Conservation (phyloP, 2,797 vertebrate species). For the Iguana delicatissima region DNA sequence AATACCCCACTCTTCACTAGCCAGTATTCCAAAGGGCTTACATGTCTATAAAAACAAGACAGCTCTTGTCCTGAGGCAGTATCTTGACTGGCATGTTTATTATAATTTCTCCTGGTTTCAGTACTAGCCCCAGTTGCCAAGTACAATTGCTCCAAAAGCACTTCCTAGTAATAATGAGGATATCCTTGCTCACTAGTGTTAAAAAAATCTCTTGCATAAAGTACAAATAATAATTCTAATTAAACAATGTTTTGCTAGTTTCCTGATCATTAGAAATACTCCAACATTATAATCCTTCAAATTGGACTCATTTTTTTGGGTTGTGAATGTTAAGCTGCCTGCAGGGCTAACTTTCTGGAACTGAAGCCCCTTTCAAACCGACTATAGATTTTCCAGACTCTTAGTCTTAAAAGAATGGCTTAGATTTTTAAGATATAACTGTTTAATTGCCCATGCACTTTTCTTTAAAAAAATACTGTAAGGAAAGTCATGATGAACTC, state of each 20-base stretch:
- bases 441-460: constrained; percentile 13
- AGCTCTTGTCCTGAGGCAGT: neutral
- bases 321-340: constrained; percentile 21
- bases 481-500: neutral
- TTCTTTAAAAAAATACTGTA: constrained; percentile 24
- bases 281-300: constrained; percentile 23
- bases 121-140: neutral
- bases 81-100: neutral
- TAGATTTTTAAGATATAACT: constrained; percentile 16
- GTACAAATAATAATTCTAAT: constrained; percentile 2
- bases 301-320: constrained; percentile 14
- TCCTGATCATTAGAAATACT: constrained; percentile 8
- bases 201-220: neutral
- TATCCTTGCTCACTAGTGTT: neutral
- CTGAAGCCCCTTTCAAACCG: constrained; percentile 12
- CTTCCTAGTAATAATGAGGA: neutral
- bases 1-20: neutral
- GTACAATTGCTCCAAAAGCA: neutral
- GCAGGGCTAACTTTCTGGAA: constrained; percentile 1
- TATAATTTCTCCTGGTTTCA: neutral
- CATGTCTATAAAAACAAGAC: neutral
- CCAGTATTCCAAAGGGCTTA: neutral
- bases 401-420: constrained; percentile 13
- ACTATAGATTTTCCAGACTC: constrained; percentile 6
- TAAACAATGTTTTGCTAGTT: constrained; percentile 7